Conservation (phyloP, 1,140 invertebrate genomes). For the Watersipora subatra region DNA sequence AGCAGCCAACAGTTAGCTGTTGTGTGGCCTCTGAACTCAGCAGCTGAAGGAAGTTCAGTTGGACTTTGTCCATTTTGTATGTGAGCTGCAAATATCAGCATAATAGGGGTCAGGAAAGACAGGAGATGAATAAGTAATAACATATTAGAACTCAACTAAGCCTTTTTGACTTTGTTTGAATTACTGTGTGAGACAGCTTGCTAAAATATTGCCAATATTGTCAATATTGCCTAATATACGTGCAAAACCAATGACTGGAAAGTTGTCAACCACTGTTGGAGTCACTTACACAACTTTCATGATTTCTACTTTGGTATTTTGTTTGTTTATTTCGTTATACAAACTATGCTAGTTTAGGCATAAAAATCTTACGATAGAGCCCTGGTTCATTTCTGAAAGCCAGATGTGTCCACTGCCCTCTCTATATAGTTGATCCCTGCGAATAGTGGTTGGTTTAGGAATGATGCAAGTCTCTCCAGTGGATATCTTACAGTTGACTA, state of each 20-base stretch:
- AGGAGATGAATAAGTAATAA: too few relatives aligned
- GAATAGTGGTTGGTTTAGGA: not conserved
- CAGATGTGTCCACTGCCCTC: not conserved
- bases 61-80: constrained; percentile 1
- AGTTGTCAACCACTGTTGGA: too few relatives aligned
- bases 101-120: too few relatives aligned
- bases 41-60: constrained; percentile 3
- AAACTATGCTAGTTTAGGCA: not conserved
- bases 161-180: too few relatives aligned
- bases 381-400: not conserved
- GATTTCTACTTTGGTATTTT: too few relatives aligned
- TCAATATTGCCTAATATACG: too few relatives aligned
- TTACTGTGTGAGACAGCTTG: too few relatives aligned
- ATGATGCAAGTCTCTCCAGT: not conserved
- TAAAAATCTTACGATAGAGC: not conserved
- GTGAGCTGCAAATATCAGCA: not conserved
- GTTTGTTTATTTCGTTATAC: not conserved
- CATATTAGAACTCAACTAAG: too few relatives aligned
- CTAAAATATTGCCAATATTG: too few relatives aligned
- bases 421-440: not conserved
- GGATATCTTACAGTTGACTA: not conserved
- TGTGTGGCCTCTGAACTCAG: not conserved
- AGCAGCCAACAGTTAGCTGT: not conserved
- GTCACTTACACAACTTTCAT: too few relatives aligned
- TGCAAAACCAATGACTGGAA: too few relatives aligned